Evolutionary conservation across 2,113 vertebrate species (phyloP).

Genomic region (Loxodonta africana): DNA sequence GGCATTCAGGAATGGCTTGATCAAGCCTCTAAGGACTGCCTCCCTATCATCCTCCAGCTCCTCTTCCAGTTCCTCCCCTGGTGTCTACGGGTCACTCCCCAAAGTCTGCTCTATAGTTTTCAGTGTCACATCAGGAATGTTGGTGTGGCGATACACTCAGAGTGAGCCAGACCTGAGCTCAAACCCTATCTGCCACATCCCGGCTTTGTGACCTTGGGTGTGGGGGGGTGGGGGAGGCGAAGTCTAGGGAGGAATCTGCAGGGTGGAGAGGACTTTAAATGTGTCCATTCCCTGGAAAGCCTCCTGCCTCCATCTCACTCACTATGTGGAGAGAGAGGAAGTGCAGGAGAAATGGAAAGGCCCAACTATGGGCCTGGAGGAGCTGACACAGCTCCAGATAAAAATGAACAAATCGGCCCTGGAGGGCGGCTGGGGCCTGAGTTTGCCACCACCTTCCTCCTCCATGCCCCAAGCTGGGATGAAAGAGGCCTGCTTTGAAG

Average conservation of each 20-base stretch:
- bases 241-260: background rate
- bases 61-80: background rate
- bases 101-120: background rate
- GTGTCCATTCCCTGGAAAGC: background rate
- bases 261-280: background rate
- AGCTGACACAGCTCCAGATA: background rate
- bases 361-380: background rate
- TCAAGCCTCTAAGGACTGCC: background rate
- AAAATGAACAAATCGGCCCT: background rate
- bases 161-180: background rate
- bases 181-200: background rate
- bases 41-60: background rate
- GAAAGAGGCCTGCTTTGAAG: background rate
- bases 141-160: background rate
- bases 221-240: background rate
- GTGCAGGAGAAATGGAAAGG: background rate
- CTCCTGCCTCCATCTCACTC: background rate
- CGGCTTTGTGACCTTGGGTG: conserved; percentile 42
- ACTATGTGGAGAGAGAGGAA: background rate
- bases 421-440: background rate
- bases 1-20: conserved; percentile 21
- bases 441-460: background rate
- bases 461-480: background rate
- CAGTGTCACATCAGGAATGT: background rate
- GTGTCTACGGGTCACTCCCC: background rate